Percentiles rank a stretch among this genome's conserved stretches.
phyloP scores from a whole-genome alignment of 35 echinoderm and acorn worm genomes.

The Heliocidaris tuberculata region DNA sequence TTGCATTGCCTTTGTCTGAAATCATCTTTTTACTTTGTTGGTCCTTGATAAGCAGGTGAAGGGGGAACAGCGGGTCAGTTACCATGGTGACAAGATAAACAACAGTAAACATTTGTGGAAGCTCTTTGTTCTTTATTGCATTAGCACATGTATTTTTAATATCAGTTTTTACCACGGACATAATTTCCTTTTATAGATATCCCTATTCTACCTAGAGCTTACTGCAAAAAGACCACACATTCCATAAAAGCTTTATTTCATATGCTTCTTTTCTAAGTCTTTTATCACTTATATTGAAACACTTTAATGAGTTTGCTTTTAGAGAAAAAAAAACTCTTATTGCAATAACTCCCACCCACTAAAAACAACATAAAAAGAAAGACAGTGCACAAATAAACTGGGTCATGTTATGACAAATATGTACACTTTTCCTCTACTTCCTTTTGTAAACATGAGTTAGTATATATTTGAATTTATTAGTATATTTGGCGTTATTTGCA shows the following conservation, averaged over 20 bases:
- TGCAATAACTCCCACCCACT: too few species aligned
- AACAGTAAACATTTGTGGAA: background rate
- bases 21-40: slow-evolving; percentile 1
- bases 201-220: too few species aligned
- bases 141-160: background rate
- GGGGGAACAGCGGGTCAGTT: background rate
- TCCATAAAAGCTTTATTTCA: too few species aligned
- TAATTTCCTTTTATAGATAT: background rate
- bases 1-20: background rate
- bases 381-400: background rate
- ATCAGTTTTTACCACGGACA: background rate
- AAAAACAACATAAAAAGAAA: too few species aligned
- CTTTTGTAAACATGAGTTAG: background rate
- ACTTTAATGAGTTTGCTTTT: too few species aligned
- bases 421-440: background rate
- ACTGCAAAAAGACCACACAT: too few species aligned
- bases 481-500: background rate
- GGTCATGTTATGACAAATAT: too few species aligned
- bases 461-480: too few species aligned
- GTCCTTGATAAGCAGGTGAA: background rate
- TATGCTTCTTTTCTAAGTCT: too few species aligned
- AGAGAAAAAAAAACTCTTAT: too few species aligned
- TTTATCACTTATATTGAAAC: too few species aligned
- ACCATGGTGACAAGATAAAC: background rate
- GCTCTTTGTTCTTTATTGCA: background rate